Conservation (phyloP, 2,797 vertebrate genomes). For the Squalus acanthias region DNA sequence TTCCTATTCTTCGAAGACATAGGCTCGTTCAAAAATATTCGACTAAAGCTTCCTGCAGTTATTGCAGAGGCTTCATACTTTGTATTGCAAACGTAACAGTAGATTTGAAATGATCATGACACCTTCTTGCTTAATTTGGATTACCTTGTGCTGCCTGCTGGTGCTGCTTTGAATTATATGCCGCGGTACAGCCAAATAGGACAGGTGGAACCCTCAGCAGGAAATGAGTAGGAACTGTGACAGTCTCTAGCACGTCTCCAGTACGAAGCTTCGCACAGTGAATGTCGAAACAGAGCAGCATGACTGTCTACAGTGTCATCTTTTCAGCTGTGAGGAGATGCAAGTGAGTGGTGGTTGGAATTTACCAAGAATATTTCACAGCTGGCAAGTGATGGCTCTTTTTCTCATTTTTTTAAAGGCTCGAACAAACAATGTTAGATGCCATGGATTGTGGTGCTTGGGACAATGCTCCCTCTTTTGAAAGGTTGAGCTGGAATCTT, state of each 20-base stretch:
- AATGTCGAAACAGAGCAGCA: background rate
- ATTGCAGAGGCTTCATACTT: background rate
- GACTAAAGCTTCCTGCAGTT: background rate
- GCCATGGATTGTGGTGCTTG: background rate
- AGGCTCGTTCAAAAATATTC: background rate
- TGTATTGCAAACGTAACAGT: background rate
- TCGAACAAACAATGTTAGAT: background rate
- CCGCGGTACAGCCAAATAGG: background rate
- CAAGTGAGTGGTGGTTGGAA: background rate
- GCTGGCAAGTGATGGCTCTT: background rate
- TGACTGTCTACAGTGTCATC: background rate
- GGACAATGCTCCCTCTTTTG: background rate
- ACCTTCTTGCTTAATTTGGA: slow-evolving; percentile 6
- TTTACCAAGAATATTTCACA: slow-evolving; percentile 4
- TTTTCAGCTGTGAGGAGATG: slow-evolving; percentile 11
- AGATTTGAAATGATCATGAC: background rate
- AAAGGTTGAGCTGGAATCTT: background rate
- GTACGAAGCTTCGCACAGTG: background rate
- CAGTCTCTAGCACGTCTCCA: background rate
- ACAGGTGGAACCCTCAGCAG: slow-evolving; percentile 23
- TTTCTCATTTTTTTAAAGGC: background rate
- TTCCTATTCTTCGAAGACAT: background rate
- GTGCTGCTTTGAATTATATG: background rate
- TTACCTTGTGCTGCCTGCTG: slow-evolving; percentile 6
- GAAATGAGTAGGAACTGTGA: background rate